Evolutionary conservation across 2,113 vertebrate species (phyloP), one percentile per base, ranked within the genome.

Genomic region (Thermophis baileyi): DNA sequence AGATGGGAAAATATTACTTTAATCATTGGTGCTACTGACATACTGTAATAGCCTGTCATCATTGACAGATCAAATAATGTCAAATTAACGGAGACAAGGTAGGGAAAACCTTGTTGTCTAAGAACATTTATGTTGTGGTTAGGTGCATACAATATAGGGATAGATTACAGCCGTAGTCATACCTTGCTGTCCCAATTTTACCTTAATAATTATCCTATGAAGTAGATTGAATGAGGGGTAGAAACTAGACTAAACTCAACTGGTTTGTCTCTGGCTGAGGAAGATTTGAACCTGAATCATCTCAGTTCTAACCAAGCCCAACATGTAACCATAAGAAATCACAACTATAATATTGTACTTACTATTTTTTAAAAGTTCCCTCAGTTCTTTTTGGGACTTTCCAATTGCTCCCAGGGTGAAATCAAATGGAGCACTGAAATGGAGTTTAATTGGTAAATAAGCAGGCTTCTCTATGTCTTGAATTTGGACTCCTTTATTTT

Each of bases 361-460:
- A 91, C 81, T n/a, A 55, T 47, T 44, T 89, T 89, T 81, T 8
- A 11, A 40, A 3, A 0, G 30, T 14, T 6, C 16, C n/a, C 20
- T 30, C 24, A 4, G 16, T 44, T 1, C 20, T 44, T 20, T n/a
- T 49, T 60, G 2, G 50, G n/a, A 27, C 18, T 35, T 47, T 25
- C 57, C 3, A 85, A n/a, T 44, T 44, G 0, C 0, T 0, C 4
- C 0, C 0, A 4, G 44, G 89, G 47, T 35, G 46, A 50, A 7
- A 46, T 53, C 49, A 90, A 44, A 85, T 47, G 86, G 14, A 69
- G 63, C 14, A 18, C 63, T 35, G 63, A 69, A 69, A 35, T 16
- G 5, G 30, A 69, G 5, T 35, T 35, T 69, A 27, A 60, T 60
- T 25, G 25, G 27, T 10, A 60, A 60, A 60, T 44, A 87, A 60